Evolutionary conservation across 2,113 vertebrate genomes (phyloP).

Genomic region (Pan paniscus): DNA sequence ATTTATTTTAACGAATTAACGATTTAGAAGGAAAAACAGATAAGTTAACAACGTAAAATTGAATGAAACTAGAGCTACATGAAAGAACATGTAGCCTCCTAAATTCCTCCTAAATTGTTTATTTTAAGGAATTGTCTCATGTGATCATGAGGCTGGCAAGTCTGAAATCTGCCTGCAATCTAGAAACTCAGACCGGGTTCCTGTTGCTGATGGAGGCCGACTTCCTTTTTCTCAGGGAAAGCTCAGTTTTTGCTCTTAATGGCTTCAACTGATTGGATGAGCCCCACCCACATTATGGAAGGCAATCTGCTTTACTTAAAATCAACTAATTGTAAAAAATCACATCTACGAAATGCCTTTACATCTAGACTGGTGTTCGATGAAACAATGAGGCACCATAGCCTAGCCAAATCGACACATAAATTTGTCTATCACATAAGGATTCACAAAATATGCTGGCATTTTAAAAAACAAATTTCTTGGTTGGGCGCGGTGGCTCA

Average conservation of each 20-base stretch:
- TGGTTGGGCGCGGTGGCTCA: background rate
- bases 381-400: background rate
- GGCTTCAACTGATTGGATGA: background rate
- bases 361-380: background rate
- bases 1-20: slow-evolving; percentile 10
- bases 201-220: background rate
- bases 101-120: background rate
- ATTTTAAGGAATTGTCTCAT: background rate
- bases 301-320: background rate
- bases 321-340: background rate
- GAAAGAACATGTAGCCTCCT: no score
- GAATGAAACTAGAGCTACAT: no score
- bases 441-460: background rate
- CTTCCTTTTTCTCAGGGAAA: background rate
- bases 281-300: background rate
- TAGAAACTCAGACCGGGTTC: background rate
- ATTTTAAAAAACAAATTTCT: background rate
- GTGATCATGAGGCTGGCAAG: background rate
- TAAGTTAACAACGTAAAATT: no score
- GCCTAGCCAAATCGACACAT: background rate
- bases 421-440: background rate
- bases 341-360: background rate
- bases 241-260: background rate
- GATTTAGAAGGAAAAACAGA: no score
- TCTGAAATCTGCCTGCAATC: background rate